Conservation (phyloP, 2,113 vertebrate species). For the Bufo gargarizans region DNA sequence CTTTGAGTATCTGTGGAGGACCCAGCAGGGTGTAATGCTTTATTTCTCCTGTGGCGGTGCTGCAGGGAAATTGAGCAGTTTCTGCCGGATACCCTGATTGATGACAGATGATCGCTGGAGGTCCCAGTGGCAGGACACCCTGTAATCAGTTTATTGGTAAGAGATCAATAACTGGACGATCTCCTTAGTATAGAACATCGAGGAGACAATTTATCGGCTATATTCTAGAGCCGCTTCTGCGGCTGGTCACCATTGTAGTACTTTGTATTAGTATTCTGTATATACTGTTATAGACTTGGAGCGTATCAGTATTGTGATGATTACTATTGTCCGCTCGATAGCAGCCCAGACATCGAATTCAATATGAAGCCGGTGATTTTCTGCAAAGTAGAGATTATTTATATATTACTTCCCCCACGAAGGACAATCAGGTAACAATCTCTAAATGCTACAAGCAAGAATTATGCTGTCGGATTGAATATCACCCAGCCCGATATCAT, state of each 20-base stretch:
- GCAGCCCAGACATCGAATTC: neutral
- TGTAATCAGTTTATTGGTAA: no score
- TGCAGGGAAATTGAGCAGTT: neutral
- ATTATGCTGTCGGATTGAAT: constrained; percentile 16
- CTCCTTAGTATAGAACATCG: neutral
- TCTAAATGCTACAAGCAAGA: constrained; percentile 3
- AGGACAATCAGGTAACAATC: constrained; percentile 33
- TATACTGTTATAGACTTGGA: neutral
- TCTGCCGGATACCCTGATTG: no score
- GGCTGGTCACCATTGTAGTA: neutral
- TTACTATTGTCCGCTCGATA: neutral
- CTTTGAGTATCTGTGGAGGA: no score
- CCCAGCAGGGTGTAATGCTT: no score
- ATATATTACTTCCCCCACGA: neutral
- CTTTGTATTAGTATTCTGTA: neutral
- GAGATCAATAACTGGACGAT: neutral
- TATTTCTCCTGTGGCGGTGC: neutral
- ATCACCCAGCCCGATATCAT: constrained; percentile 7
- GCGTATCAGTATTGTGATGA: neutral
- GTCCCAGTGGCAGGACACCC: no score
- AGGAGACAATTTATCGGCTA: neutral
- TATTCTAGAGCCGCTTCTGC: neutral
- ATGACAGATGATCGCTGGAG: no score
- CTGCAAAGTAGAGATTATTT: constrained; percentile 6
- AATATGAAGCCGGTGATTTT: constrained; percentile 1